Evolutionary conservation across 2,113 vertebrate genomes (phyloP), one percentile per base, ranked within the genome.

Genomic region (Sturnus vulgaris): DNA sequence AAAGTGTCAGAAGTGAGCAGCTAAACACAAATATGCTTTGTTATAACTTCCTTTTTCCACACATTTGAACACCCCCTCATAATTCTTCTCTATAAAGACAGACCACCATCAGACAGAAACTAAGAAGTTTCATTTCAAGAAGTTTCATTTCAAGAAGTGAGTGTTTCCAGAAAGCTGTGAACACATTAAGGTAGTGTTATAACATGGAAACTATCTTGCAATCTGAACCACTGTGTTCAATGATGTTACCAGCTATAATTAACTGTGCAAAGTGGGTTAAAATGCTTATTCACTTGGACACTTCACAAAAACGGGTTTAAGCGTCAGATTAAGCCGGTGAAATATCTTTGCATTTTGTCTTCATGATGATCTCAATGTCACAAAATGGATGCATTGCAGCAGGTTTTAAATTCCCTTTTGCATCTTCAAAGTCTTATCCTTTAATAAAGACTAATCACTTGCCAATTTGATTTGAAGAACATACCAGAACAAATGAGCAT

Each of bases 131-230:
- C n/a, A n/a, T n/a, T n/a, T n/a, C 53, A 63, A 46, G n/a, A 75
- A 75, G 53, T 89, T 92, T 92, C 37, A n/a, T 59, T 92, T 93
- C 70, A 57, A 91, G 81, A 89, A 93, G n/a, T 75, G 65, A 91
- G 25, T 84, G 25, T 93, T 89, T 92, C 86, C 93, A 84, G 69
- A 86, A 88, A 77, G 68, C 65, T 56, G 17, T 40, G 50, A 83
- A n/a, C n/a, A 15, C 28, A 28, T 64, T 63, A 81, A 71, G 20
- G 28, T 61, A 39, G 50, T 60, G 53, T 72, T 80, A 79, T 53
- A 87, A 65, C 22, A 18, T 55, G 91, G 79, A 92, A 95, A 89
- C 39, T 84, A 56, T 86, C 81, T 92, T 94, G 84, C 84, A 82
- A 20, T 69, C 42, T 88, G 31, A 80, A 77, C 66, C 66, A 73